phyloP scores from a whole-genome alignment of 2,113 vertebrate genomes.

The Forbesichthys agassizii region DNA sequence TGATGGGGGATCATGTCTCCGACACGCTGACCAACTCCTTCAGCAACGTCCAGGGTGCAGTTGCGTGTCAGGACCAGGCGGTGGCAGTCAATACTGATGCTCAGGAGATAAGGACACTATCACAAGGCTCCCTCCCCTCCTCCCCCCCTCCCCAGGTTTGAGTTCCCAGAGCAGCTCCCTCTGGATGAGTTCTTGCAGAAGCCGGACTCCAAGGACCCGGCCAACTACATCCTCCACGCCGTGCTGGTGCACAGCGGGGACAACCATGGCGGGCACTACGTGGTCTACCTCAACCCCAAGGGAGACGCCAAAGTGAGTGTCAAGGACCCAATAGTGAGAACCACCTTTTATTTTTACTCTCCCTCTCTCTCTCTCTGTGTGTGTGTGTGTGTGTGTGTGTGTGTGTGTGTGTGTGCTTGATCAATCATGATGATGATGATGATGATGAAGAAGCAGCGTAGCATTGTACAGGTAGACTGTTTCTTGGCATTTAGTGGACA shows the following conservation, averaged over 20 bases:
- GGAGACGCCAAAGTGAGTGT: conserved; percentile 97
- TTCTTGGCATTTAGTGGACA: background rate
- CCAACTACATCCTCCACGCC: conserved; percentile 97
- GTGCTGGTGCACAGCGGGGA: conserved; percentile 98
- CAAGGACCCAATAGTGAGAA: conserved; percentile 79
- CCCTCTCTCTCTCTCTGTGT: conserved; percentile 5
- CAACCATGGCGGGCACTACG: conserved; percentile 98
- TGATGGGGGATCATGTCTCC: too few relatives aligned
- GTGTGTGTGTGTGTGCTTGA: background rate
- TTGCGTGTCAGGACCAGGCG: too few relatives aligned
- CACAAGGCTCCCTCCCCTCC: background rate
- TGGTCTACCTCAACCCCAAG: conserved; percentile 98
- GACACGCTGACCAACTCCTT: too few relatives aligned
- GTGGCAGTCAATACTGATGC: too few relatives aligned
- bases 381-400: too few relatives aligned
- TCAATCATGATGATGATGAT: conserved; percentile 6
- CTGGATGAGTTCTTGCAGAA: conserved; percentile 99
- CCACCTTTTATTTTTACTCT: conserved; percentile 31
- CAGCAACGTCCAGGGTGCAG: too few relatives aligned
- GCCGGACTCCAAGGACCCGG: conserved; percentile 95
- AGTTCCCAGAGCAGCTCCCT: conserved; percentile 96
- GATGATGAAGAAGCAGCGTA: background rate
- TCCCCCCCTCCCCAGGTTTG: conserved; percentile 81
- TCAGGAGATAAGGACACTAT: background rate
- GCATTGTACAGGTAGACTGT: conserved; percentile 2